These are phyloP conservation scores for Mythimna loreyi DNA, from an alignment of 2,888 invertebrate species.

Conservation along the genomic window DNA sequence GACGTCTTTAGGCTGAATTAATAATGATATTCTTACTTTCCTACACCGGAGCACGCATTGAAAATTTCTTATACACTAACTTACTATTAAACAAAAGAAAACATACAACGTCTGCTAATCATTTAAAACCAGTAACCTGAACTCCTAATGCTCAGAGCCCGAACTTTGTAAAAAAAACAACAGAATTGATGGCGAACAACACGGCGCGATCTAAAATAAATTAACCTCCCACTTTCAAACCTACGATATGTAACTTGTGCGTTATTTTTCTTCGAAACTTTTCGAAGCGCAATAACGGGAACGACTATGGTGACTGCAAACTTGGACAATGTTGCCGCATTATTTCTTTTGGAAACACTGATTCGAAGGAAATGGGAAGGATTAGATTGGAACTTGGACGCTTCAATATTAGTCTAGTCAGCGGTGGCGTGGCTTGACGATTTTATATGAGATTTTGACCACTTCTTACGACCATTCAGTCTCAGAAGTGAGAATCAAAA, in stretches of 20 bases:
- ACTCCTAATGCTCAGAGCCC: conserved; percentile 17
- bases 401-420: conserved; percentile 2
- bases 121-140: conserved; percentile 23
- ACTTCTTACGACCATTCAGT: not conserved
- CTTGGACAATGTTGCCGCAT: conserved; percentile 49
- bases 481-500: too few species aligned
- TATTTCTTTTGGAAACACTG: conserved; percentile 31
- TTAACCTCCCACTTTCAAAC: conserved; percentile 57
- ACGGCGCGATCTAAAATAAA: conserved; percentile 65
- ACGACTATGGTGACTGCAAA: conserved; percentile 55
- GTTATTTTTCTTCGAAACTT: conserved; percentile 74
- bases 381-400: conserved; percentile 3
- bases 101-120: conserved; percentile 16
- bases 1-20: too few species aligned
- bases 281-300: conserved; percentile 44
- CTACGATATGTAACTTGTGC: conserved; percentile 68
- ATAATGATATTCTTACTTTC: not conserved
- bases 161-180: conserved; percentile 40
- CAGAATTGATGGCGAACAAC: conserved; percentile 46
- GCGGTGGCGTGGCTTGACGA: not conserved
- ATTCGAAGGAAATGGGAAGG: conserved; percentile 12
- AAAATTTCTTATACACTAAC: not conserved
- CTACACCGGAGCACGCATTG: not conserved
- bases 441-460: not conserved
- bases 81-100: not conserved